Base-by-base conservation (phyloP, 1,140 invertebrate genomes). In the Trichomalopsis sarcophagae region DNA sequence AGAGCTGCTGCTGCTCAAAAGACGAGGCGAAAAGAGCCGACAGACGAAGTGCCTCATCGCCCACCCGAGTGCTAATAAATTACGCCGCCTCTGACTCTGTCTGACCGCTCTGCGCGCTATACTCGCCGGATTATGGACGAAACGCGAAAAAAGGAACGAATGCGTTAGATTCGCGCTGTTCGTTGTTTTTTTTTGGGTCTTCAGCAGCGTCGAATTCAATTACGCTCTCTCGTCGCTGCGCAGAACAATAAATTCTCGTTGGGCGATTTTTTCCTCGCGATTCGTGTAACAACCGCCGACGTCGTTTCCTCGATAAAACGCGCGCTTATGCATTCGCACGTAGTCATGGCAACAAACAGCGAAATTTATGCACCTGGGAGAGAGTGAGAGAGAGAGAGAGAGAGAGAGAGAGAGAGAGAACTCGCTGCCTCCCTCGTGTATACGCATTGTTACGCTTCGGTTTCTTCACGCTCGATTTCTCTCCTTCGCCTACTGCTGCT, bases 61-160 rank as follows among this genome's bases (percentile, higher is more conserved):
- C 68, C 83, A 78, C 82, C 85, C 76, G 85, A 87, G 84, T 86
- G 82, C 84, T 88, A 87, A 88, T 88, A 88, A 88, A 88, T 87
- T 88, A 88, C 81, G 55, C 30, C 82, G n/a, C 69, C 21, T 23
- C 75, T 85, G 44, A 85, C 44, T 36, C 27, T 27, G 27, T 27
- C 27, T 27, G 1, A 27, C 27, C 27, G 27, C 27, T 27, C 27
- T 27, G 27, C 27, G 27, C 27, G 27, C 27, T 27, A 27, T 27
- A 14, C 47, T 62, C 55, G 55, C 17, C 21, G 11, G 76, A 71
- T 77, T 76, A 82, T 33, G 68, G 68, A 71, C 27, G 68, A 33
- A n/a, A 71, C 68, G 30, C 17, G 27, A 73, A 33, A 73, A 33
- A 33, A 73, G 27, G 23, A 30, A 30, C 69, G 4, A 71, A 6